Base-by-base conservation (phyloP, 2,113 vertebrate genomes). In the Coracopsis vasa region DNA sequence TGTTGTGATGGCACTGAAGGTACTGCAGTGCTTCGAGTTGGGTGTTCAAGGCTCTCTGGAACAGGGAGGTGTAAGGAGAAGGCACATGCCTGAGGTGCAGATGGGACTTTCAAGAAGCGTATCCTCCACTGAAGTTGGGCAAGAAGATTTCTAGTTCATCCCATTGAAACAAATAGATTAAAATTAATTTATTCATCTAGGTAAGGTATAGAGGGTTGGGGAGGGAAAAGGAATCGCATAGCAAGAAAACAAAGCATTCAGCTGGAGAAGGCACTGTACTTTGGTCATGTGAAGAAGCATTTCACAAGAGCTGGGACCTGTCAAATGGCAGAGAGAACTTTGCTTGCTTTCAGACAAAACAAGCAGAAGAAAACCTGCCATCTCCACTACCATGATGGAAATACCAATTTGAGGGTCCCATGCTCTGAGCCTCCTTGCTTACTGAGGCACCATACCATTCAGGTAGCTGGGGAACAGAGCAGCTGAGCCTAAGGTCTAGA, bases 401-500 rank as follows among this genome's bases (percentile, higher is more conserved):
- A 8, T 21, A 21, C 29, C 1, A 27, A 1, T 3, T 4, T 8
- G 9, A 27, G 47, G 16, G 25, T 56, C 35, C 44, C 24, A 17
- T 4, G n/a, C 15, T 1, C 35, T 10, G 23, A 62, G 39, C 41
- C 31, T 62, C 20, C 41, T 41, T 13, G 2, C 4, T 23, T 61
- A 35, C 60, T 1, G 37, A 53, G 47, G 37, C 67, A 9, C 25
- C 4, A 8, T 10, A 13, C 39, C 50, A 7, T 16, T 1, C 17
- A 7, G 50, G 42, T 3, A 2, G 29, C 3, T 2, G 21, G 67
- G 37, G 31, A 67, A 60, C 0, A 21, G 69, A 1, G 21, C 20
- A 24, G 0, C 24, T 6, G 72, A 88, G 37, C 41, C 72, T 19
- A 0, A 65, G 47, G 37, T 5, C 51, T 17, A 39, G 74, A 42